These are phyloP conservation scores for Percina caprodes DNA, from an alignment of 2,113 vertebrate species.

Conservation along the genomic window DNA sequence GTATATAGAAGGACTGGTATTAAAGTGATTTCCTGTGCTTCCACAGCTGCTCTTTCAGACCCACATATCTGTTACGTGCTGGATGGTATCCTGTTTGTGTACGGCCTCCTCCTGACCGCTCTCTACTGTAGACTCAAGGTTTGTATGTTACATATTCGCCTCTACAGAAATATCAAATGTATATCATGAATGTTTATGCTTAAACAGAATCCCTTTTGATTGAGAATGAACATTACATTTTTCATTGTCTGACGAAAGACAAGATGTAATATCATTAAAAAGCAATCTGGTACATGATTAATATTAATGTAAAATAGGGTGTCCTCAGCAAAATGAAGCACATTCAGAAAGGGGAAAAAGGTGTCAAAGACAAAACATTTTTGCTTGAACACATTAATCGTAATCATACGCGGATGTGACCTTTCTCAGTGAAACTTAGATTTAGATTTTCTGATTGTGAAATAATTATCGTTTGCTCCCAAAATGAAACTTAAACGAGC, in stretches of 20 bases:
- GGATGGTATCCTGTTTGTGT: slow-evolving; percentile 89
- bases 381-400: background rate
- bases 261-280: background rate
- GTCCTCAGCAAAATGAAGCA: slow-evolving; percentile 11
- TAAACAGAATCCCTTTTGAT: background rate
- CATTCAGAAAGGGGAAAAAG: background rate
- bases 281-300: background rate
- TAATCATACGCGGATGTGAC: background rate
- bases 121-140: slow-evolving; percentile 93
- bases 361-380: background rate
- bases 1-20: background rate
- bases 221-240: background rate
- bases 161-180: background rate
- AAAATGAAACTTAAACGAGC: background rate
- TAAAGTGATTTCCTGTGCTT: background rate
- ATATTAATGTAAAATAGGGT: background rate
- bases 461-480: background rate
- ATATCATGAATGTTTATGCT: background rate
- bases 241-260: background rate
- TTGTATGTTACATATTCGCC: background rate
- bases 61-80: slow-evolving; percentile 88
- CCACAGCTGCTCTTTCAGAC: slow-evolving; percentile 79
- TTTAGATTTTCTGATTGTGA: background rate
- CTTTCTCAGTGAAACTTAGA: background rate
- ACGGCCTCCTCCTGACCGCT: slow-evolving; percentile 88